Percentiles rank a stretch among this genome's conserved stretches.
Conservation (phyloP, 2,888 invertebrate genomes). For the Microctonus hyperodae region DNA sequence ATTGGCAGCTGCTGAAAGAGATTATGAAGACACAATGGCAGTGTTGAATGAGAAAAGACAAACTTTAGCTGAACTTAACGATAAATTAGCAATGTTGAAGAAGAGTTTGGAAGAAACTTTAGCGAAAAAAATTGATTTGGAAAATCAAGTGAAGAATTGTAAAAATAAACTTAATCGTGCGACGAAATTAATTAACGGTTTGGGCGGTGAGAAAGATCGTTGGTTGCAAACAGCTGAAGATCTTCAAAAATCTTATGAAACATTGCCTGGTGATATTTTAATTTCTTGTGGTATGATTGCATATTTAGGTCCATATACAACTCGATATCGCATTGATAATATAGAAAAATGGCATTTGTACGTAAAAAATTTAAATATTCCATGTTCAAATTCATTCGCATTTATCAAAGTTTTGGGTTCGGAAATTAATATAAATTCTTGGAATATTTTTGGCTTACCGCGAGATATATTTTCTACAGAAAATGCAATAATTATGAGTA, state of each 20-base stretch:
- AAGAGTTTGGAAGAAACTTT: constrained; percentile 73
- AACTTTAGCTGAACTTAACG: constrained; percentile 79
- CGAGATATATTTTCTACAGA: constrained; percentile 84
- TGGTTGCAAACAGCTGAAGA: constrained; percentile 83
- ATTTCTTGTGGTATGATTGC: constrained; percentile 89
- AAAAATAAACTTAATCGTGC: constrained; percentile 85
- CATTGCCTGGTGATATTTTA: constrained; percentile 88
- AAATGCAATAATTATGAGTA: constrained; percentile 84
- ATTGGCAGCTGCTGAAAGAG: constrained; percentile 79
- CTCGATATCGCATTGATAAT: constrained; percentile 69
- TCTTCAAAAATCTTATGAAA: constrained; percentile 78
- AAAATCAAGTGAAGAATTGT: constrained; percentile 75
- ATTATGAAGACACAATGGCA: constrained; percentile 83
- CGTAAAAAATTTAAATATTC: constrained; percentile 74
- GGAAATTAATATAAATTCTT: constrained; percentile 86
- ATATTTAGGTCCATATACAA: constrained; percentile 86
- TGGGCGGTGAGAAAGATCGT: constrained; percentile 87
- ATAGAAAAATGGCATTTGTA: constrained; percentile 78
- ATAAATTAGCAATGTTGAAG: constrained; percentile 76
- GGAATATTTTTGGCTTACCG: constrained; percentile 84
- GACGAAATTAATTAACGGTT: constrained; percentile 81
- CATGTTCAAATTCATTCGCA: constrained; percentile 77
- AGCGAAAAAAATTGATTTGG: constrained; percentile 72
- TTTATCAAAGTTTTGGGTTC: constrained; percentile 80
- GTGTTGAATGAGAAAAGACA: constrained; percentile 84